Percentiles rank a stretch among this genome's conserved stretches.
These are phyloP conservation scores for Nemopilema nomurai DNA, from an alignment of 30 jellyfish, hydroid and myxozoan genomes.

Conservation along the genomic window DNA sequence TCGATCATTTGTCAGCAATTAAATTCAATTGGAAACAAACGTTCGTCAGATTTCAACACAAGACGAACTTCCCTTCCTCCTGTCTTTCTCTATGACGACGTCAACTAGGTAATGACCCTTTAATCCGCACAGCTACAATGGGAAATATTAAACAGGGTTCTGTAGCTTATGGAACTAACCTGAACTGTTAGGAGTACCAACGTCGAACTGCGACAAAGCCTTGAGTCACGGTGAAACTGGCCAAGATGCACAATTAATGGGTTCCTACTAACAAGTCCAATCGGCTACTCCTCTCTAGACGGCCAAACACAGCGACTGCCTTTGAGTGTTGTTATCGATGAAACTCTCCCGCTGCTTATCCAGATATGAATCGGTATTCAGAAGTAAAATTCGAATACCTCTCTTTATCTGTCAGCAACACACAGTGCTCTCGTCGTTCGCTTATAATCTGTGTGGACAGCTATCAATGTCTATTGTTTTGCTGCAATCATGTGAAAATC, in stretches of 20 bases:
- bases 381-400: neutral
- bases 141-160: neutral
- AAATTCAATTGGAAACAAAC: constrained; percentile 43
- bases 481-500: constrained; percentile 46
- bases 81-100: neutral
- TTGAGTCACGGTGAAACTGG: constrained; percentile 38
- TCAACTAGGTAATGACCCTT: neutral
- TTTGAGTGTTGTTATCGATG: neutral
- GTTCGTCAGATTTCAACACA: constrained; percentile 2
- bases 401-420: constrained; percentile 13
- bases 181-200: constrained; percentile 3
- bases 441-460: constrained; percentile 20
- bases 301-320: neutral
- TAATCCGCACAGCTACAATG: neutral
- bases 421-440: constrained; percentile 2
- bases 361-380: constrained; percentile 3
- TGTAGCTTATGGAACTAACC: constrained; percentile 14
- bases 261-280: neutral
- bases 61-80: neutral
- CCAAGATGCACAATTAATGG: neutral
- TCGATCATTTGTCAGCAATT: constrained; percentile 62
- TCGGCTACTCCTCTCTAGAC: neutral
- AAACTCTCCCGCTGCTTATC: constrained; percentile 6
- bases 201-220: constrained; percentile 5
- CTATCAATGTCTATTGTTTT: constrained; percentile 56